phyloP scores from a whole-genome alignment of 2,888 invertebrate species.

The Cactoblastis cactorum region DNA sequence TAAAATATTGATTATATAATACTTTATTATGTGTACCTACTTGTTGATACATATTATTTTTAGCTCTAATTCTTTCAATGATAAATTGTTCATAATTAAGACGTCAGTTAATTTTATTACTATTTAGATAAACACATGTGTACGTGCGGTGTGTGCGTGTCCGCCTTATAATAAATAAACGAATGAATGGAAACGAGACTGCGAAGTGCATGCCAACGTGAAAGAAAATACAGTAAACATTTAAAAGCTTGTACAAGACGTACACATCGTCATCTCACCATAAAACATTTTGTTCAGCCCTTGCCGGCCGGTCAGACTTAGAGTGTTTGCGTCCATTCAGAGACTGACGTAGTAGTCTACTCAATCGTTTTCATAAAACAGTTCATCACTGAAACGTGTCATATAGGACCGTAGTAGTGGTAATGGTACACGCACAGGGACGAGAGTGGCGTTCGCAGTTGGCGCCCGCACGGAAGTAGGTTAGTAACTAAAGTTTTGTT shows the following conservation, averaged over 20 bases:
- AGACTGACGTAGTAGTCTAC: slow-evolving; percentile 37
- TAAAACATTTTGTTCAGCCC: slow-evolving; percentile 73
- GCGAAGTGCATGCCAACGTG: slow-evolving; percentile 64
- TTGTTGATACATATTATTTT: not conserved
- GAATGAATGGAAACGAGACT: slow-evolving; percentile 45
- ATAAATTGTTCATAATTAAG: not conserved
- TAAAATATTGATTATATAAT: no score
- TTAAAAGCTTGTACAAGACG: slow-evolving; percentile 50
- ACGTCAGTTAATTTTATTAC: slow-evolving; percentile 16
- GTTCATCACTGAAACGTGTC: slow-evolving; percentile 66
- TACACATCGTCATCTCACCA: slow-evolving; percentile 69
- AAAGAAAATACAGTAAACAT: slow-evolving; percentile 48
- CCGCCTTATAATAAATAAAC: slow-evolving; percentile 38
- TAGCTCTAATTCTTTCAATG: not conserved
- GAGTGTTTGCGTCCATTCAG: slow-evolving; percentile 65
- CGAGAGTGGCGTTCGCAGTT: slow-evolving; percentile 61
- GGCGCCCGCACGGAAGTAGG: slow-evolving; percentile 79
- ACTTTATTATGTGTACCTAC: not conserved
- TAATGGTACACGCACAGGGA: slow-evolving; percentile 20
- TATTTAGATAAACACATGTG: slow-evolving; percentile 34
- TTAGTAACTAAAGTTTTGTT: slow-evolving; percentile 80
- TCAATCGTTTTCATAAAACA: slow-evolving; percentile 50
- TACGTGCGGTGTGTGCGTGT: slow-evolving; percentile 63
- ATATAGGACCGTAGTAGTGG: slow-evolving; percentile 39
- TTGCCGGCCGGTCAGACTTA: slow-evolving; percentile 52